Evolutionary conservation across 2,888 invertebrate species (phyloP).

Genomic region (Netelia fuscicornis): DNA sequence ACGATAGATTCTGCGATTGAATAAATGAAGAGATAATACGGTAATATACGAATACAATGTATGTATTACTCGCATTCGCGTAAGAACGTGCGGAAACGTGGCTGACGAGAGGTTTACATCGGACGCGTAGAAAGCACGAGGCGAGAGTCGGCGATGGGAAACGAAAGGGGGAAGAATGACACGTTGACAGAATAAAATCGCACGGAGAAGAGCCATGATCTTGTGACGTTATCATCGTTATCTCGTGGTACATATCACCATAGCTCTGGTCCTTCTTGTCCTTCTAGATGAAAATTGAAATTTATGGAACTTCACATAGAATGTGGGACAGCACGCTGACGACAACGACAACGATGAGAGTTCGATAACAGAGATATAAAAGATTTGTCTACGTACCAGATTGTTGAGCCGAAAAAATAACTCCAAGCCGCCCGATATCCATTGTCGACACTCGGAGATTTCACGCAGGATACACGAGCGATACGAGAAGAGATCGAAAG

Average conservation of each 20-base stretch:
- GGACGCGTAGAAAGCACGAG: no score
- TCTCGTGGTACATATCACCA: background rate
- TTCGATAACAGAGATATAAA: background rate
- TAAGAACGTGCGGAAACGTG: no score
- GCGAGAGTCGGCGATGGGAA: background rate
- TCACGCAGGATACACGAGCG: constrained; percentile 30
- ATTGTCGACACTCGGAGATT: constrained; percentile 12
- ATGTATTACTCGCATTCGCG: no score
- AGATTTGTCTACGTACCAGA: constrained; percentile 2
- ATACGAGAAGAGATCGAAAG: constrained; percentile 22
- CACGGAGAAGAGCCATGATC: constrained; percentile 56
- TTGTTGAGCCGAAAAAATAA: constrained; percentile 65
- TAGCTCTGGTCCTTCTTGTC: constrained; percentile 22
- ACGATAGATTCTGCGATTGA: constrained; percentile 53
- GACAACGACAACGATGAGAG: background rate
- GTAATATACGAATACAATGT: background rate
- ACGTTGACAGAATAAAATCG: constrained; percentile 18
- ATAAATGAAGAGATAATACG: constrained; percentile 58
- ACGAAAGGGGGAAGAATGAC: background rate
- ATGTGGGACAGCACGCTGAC: constrained; percentile 27
- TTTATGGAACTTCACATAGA: constrained; percentile 70
- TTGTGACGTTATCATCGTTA: constrained; percentile 56
- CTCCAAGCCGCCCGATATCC: constrained; percentile 59
- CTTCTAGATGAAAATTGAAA: constrained; percentile 75
- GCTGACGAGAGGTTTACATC: no score